Base-by-base conservation (phyloP, 35 echinoderm and acorn worm genomes). In the Hemicentrotus pulcherrimus region DNA sequence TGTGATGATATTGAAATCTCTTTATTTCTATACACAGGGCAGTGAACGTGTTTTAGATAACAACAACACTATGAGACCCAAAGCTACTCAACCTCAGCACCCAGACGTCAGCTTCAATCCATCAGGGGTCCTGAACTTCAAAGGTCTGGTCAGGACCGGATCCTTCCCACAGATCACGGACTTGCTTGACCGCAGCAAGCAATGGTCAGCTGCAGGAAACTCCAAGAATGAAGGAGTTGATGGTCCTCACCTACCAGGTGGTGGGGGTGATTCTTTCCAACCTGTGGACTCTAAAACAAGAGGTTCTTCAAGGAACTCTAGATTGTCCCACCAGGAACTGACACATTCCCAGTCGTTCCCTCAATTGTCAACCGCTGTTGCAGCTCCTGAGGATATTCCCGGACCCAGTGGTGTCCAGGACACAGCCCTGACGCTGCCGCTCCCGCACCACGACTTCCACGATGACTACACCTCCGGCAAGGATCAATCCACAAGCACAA, bases 111-210 rank as follows among this genome's bases (percentile, higher is more conserved):
- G 48, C 46, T 93, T 58, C 91, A 93, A 32, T 31, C 91, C 45
- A 22, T 50, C 46, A 31, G 91, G 91, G 13, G 91, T 93, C 13
- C 91, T 93, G 14, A 93, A 93, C 48, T 93, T 93, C 91, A 93
- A 93, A 31, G 13, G 31, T 4, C 91, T 47, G n/a, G 16, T 93
- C 14, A 93, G 91, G 48, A 93, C 91, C 30, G 5, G 31, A 58
- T 93, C 91, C n/a, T 93, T 93, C 24, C 91, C 91, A 31, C 46
- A 93, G 46, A 93, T 93, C 46, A 47, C 50, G 11, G 91, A 93
- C 22, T 28, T 93, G 46, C 45, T 93, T 31, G 46, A 93, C 48
- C 91, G 48, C 45, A 93, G 46, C 48, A 47, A 58, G 30, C 46
- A 58, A 47, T 93, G 91, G 91, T 93, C 91, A 31, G 46, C n/a